Evolutionary conservation across 1,140 invertebrate species (phyloP), one percentile per base, ranked within the genome.

Genomic region (Coptotermes formosanus): DNA sequence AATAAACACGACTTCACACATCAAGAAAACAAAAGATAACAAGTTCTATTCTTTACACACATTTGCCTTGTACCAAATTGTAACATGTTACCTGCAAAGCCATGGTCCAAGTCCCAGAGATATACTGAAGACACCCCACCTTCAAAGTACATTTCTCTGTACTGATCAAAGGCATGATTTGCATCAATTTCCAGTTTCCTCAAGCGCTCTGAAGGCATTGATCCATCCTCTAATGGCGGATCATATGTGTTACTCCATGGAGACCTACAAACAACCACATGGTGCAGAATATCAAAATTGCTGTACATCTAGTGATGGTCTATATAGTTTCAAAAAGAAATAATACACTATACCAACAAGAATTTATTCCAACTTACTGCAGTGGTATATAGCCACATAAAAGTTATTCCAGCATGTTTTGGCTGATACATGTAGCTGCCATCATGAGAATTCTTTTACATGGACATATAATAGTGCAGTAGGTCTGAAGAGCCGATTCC

Each of bases 171-270:
- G 21, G 99, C 99, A 90, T 96, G 94, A 92, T 99, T 99, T 0
- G 98, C 98, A 90, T 99, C 98, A 83, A 99, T 95, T 93, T 99
- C 99, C 88, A 99, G 91, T 91, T 98, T 98, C 87, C 99, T 93
- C 88, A 99, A 93, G 89, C 96, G 94, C 89, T 99, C 98, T 32
- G 98, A 99, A 45, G 99, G 99, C 96, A 99, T 97, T 25, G 98
- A 97, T 9, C 98, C 99, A 94, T 99, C 99, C 91, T 99, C 98
- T 84, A 99, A 91, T 1, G 98, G 97, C 52, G 99, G 99, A 91
- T 99, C 97, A 89, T 99, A 99, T 2, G 96, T 96, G 91, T 99
- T 99, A 86, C 98, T 99, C 99, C 99, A 99, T 16, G 99, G 99
- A 59, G 99, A 99, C 88, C 99, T 97, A 87, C 81, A 90, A 90